Base-by-base conservation (phyloP, 2,113 vertebrate species). In the Engraulis encrasicolus region DNA sequence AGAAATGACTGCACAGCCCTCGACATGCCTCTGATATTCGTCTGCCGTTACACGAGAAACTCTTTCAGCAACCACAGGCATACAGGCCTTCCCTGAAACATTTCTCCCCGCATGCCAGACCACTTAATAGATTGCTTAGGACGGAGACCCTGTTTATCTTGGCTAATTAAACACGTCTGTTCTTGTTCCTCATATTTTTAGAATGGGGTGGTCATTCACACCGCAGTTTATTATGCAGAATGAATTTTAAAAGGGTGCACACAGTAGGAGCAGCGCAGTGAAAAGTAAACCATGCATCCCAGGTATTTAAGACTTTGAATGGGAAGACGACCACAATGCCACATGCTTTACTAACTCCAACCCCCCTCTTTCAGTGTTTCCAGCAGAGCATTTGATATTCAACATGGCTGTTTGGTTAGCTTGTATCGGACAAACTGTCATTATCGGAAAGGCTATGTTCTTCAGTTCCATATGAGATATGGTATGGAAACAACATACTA, bases 21-120 rank as follows among this genome's bases (percentile, higher is more conserved):
- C 80, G 90, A 86, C 50, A 88, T 83, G 61, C 81, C 79, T 50
- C 83, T 90, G 84, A 82, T 80, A 48, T 88, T 91, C 89, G 45
- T 80, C 85, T 89, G 88, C 79, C 77, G 82, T 79, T 89, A 87
- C 82, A 78, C 79, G 66, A 79, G 80, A 86, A 87, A 83, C 82
- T 88, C 85, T 84, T n/a, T 50, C 79, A 85, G 79, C 90, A 92
- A 93, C 93, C 90, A 87, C 89, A 92, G 86, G 85, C 84, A 89
- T n/a, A n/a, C 40, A 45, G 83, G 78, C 89, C n/a, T 88, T 89
- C 87, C 89, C 85, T 86, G 82, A 85, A 88, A 87, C 85, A 79
- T 91, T 89, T 87, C n/a, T 90, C 90, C 91, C 40, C 89, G 89
- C 89, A 87, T 81, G 89, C 78, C 88, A 90, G 89, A 78, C 90